Base-by-base conservation (phyloP, 2,888 invertebrate species). In the Tachystola acroxantha region DNA sequence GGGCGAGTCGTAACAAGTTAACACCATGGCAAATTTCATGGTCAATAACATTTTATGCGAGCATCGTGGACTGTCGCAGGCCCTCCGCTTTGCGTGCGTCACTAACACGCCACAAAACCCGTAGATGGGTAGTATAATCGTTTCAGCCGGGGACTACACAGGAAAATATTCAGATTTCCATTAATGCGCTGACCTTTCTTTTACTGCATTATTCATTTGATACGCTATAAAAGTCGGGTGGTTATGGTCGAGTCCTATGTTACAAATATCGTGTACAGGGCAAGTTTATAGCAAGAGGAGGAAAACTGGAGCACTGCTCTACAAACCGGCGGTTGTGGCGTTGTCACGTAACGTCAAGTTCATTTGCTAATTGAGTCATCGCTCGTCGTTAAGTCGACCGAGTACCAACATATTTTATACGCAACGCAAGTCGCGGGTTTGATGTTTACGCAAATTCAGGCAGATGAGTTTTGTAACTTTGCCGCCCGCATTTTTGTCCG, bases 321-420 rank as follows among this genome's bases (percentile, higher is more conserved):
- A 46, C 42, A 53, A 51, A 46, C 39, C 39, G 6, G 16, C 16
- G 16, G 16, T 16, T n/a, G n/a, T n/a, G 19, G 34, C 33, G 7
- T 38, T 45, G 48, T 48, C 53, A 57, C 50, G 58, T 57, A 53
- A 57, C 57, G 37, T 57, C 57, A 60, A 61, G 57, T 65, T 59
- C 50, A 62, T 65, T 62, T 54, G 48, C 49, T 66, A 61, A 68
- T 62, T 63, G 54, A 58, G 47, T 46, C 38, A 40, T 25, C n/a
- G 34, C 32, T 32, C 32, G 26, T 35, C 32, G 25, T 29, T n/a
- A 36, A 43, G 38, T 31, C 10, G 36, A 20, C 28, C 10, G 26
- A 24, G 24, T 13, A 14, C 24, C 38, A 35, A 37, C 34, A 33
- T 36, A 32, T 37, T 34, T 24, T 14, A 36, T 34, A 36, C 40